These are phyloP conservation scores for Nemoura dubitans DNA, from an alignment of 2,888 invertebrate genomes.

Conservation along the genomic window DNA sequence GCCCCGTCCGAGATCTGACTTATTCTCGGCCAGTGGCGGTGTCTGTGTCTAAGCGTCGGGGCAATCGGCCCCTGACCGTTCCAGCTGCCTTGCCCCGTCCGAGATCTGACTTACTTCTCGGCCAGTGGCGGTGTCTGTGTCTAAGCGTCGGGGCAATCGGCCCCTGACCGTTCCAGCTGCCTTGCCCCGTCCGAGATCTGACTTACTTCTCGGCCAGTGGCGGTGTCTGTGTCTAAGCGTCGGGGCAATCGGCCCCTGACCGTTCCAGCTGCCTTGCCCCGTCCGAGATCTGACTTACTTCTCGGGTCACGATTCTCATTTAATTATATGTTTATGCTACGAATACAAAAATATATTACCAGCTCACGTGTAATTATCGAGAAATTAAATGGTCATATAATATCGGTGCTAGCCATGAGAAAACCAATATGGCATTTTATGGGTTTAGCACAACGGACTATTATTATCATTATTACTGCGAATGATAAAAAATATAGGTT, in stretches of 20 bases:
- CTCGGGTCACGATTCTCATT: not conserved
- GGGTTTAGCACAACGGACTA: not conserved
- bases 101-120: too few relatives aligned
- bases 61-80: too few relatives aligned
- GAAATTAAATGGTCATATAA: constrained; percentile 7
- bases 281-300: not conserved
- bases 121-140: too few relatives aligned
- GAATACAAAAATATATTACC: constrained; percentile 7
- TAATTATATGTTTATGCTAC: not conserved
- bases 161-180: too few relatives aligned
- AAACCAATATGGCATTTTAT: constrained; percentile 7
- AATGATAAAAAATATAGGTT: not conserved
- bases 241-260: not conserved
- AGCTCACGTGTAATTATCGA: constrained; percentile 7
- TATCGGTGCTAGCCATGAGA: not conserved
- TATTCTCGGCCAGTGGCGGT: too few relatives aligned
- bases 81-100: too few relatives aligned
- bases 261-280: not conserved
- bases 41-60: too few relatives aligned
- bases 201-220: too few relatives aligned
- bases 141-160: too few relatives aligned
- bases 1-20: too few relatives aligned
- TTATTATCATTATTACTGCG: not conserved
- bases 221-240: too few relatives aligned
- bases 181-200: too few relatives aligned